Evolutionary conservation across 64 coral and sea anemone species (phyloP).

Genomic region (Porites australiensis): DNA sequence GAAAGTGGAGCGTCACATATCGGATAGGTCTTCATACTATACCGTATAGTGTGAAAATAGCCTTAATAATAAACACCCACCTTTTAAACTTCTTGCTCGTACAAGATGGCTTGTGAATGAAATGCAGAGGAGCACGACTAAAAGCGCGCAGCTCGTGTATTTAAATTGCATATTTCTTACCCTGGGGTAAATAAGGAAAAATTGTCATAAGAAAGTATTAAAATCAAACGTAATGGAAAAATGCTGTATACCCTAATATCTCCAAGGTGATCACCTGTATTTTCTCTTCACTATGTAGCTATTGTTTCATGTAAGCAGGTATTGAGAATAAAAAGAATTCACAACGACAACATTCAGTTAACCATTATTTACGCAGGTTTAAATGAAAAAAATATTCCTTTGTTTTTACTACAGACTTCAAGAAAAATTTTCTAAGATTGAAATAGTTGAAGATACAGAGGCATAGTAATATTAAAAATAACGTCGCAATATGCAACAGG

Average conservation of each 20-base stretch:
- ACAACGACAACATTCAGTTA: not conserved
- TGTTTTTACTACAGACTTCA: not conserved
- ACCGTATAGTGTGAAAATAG: not conserved
- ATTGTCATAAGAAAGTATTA: not conserved
- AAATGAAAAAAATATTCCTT: not conserved
- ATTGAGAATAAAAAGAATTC: not conserved
- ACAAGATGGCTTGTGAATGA: constrained; percentile 34
- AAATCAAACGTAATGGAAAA: not conserved
- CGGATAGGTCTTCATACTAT: too few relatives aligned
- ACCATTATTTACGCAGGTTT: not conserved
- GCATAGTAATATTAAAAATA: not conserved
- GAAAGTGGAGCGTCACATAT: too few relatives aligned
- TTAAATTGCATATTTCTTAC: constrained; percentile 41
- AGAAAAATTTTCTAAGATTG: not conserved
- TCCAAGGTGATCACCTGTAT: not conserved
- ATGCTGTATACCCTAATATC: not conserved
- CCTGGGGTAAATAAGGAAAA: constrained; percentile 12
- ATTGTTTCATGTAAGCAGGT: not conserved
- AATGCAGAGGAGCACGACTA: constrained; percentile 24
- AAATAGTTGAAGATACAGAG: not conserved
- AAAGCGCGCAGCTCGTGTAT: constrained; percentile 7
- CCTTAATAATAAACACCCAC: not conserved
- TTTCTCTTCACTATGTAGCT: not conserved
- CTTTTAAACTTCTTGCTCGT: constrained; percentile 38
- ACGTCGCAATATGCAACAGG: constrained; percentile 27